Percentiles rank a stretch among this genome's conserved stretches.
Evolutionary conservation across 2,113 vertebrate genomes (phyloP).

Genomic region (Herpetotheres cachinnans): DNA sequence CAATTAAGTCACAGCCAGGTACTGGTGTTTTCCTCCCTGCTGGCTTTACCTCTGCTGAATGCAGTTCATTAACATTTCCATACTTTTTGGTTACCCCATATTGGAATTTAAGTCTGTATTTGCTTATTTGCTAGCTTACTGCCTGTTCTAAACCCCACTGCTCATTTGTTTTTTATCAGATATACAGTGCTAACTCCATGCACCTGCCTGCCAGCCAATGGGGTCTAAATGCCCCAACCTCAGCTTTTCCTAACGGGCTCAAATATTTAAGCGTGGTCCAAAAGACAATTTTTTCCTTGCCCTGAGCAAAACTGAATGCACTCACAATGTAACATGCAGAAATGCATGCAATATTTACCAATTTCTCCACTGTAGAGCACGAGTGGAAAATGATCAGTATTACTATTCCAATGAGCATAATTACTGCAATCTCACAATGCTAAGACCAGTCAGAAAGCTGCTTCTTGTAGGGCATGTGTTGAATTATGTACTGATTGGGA

Average conservation of each 20-base stretch:
- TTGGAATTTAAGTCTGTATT: slow-evolving; percentile 10
- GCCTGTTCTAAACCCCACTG: background rate
- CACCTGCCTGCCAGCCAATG: background rate
- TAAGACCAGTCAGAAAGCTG: background rate
- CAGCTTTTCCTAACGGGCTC: background rate
- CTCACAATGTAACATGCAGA: background rate
- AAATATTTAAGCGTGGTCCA: background rate
- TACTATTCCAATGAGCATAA: background rate
- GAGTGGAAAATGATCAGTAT: background rate
- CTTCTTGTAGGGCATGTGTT: background rate
- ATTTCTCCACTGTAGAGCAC: background rate
- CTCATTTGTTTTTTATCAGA: background rate
- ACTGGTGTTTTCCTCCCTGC: slow-evolving; percentile 44
- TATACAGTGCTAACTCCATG: background rate
- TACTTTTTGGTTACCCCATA: slow-evolving; percentile 21
- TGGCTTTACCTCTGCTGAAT: slow-evolving; percentile 45
- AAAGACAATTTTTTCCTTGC: background rate
- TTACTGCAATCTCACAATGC: background rate
- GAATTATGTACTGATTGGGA: rapidly evolving
- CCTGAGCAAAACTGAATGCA: background rate
- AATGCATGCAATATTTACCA: background rate
- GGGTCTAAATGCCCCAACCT: background rate
- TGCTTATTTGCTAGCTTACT: slow-evolving; percentile 10
- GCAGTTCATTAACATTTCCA: slow-evolving; percentile 51
- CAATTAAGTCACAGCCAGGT: slow-evolving; percentile 64